These are phyloP conservation scores for Aphelenchoides besseyi DNA, from an alignment of 1,140 invertebrate genomes.

Conservation along the genomic window DNA sequence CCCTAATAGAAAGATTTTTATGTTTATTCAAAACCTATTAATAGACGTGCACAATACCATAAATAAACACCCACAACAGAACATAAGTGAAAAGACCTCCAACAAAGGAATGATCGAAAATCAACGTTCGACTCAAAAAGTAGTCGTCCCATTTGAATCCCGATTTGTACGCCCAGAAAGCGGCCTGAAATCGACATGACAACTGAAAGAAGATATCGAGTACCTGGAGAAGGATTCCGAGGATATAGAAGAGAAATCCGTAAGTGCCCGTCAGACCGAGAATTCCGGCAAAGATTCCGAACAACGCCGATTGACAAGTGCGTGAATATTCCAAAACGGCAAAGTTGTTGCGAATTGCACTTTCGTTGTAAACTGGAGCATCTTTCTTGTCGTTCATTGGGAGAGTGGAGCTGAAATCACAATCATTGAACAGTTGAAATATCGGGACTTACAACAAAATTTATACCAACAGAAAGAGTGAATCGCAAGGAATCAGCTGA, in stretches of 20 bases:
- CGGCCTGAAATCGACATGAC: slow-evolving; percentile 33
- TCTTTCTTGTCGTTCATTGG: too few species aligned
- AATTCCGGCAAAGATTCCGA: slow-evolving; percentile 1
- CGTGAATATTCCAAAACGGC: slow-evolving; percentile 26
- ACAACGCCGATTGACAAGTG: slow-evolving; percentile 25
- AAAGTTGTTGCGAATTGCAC: slow-evolving; percentile 47
- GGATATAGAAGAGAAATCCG: slow-evolving; percentile 48
- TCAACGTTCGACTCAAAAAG: slow-evolving; percentile 35
- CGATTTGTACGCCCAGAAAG: slow-evolving; percentile 45
- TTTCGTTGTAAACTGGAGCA: too few species aligned
- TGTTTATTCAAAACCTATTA: slow-evolving; percentile 23
- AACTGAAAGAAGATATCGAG: slow-evolving; percentile 12
- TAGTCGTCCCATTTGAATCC: slow-evolving; percentile 42
- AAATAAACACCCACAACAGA: slow-evolving; percentile 65
- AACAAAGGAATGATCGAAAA: slow-evolving; percentile 57
- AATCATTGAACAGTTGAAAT: too few species aligned
- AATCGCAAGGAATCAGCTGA: too few species aligned
- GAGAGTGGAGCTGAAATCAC: too few species aligned
- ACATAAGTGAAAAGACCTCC: slow-evolving; percentile 64
- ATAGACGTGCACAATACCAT: slow-evolving; percentile 65
- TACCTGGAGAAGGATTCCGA: slow-evolving; percentile 42
- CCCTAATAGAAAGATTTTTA: background rate
- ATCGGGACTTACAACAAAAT: too few species aligned
- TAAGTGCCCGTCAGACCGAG: slow-evolving; percentile 43
- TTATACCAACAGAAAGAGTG: too few species aligned